Evolutionary conservation across 2,888 invertebrate species (phyloP), one percentile per base, ranked within the genome.

Genomic region (Chesias legatella): DNA sequence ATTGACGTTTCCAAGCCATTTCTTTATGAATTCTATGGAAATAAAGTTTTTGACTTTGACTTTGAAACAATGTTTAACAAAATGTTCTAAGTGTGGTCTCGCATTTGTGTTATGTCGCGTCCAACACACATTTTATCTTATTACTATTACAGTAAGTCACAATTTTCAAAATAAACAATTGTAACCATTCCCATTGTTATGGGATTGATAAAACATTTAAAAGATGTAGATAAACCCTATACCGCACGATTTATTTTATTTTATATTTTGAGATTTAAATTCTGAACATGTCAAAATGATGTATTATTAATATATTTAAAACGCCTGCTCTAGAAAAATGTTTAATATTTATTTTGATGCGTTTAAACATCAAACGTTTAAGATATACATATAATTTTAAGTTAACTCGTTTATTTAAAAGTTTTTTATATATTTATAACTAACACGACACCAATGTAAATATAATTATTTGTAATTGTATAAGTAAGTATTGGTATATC

Each of bases 161-260:
- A 53, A 53, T 46, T 48, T 49, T 33, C 54, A 51, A 50, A 46
- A 27, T 43, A 42, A 10, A 27, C 32, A 31, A 36, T 46, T 52
- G 40, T 55, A 54, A 50, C 36, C 41, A 37, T 35, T 51, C 38
- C 9, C 10, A 38, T 43, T 11, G 34, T 40, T 60, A 54, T 53
- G 55, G 41, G 45, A 57, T 53, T 64, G 60, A 67, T 63, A 52
- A 65, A 54, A 58, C 47, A 57, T 55, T 64, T 56, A 63, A 62
- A 64, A 61, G 39, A 43, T 32, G 54, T 51, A 59, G 50, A 53
- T 25, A 53, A 45, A 51, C 51, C 55, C 58, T n/a, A n/a, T n/a
- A n/a, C n/a, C n/a, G n/a, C n/a, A 17, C 13, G 13, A 17, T 17
- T 58, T 60, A 59, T 51, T 60, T 60, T 60, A 51, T 41, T 32